phyloP scores from a whole-genome alignment of 2,113 vertebrate genomes.

The Oryctolagus cuniculus region mOryCun1.1 NC_091439.1:22548001-22548500 shows the following conservation, averaged over 20 bases:
- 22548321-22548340: neutral
- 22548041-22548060: neutral
- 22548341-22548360: neutral
- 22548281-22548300: neutral
- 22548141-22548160: neutral
- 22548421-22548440: neutral
- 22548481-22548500: neutral
- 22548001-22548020: constrained; percentile 40
- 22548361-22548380: neutral
- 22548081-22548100: neutral
- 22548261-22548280: neutral
- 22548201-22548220: neutral
- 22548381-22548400: neutral
- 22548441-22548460: neutral
- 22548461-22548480: constrained; percentile 18
- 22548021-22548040: neutral
- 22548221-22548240: constrained; percentile 30
- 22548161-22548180: neutral
- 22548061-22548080: constrained; percentile 33
- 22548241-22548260: neutral
- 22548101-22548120: neutral
- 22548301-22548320: neutral
- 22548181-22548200: constrained; percentile 24
- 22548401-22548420: neutral
- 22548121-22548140: neutral